Evolutionary conservation across 2,113 vertebrate genomes (phyloP).

Genomic region (Neodon shergylaensis): DNA sequence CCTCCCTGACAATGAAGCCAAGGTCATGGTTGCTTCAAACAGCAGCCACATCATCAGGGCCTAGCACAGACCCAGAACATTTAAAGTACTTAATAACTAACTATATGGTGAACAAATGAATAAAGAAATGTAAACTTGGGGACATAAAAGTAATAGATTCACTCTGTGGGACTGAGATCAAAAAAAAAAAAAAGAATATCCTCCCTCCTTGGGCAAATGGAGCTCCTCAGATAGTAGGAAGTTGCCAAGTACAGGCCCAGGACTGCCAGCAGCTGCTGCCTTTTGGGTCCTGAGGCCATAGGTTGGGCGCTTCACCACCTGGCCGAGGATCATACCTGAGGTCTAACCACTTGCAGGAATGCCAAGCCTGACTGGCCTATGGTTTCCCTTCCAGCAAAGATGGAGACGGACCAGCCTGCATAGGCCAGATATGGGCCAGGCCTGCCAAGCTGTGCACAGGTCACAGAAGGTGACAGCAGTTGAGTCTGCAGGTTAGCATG

Average conservation of each 20-base stretch:
- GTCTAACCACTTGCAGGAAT: neutral
- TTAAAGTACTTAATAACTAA: neutral
- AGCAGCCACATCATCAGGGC: neutral
- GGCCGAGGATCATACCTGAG: constrained; percentile 14
- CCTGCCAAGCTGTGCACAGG: neutral
- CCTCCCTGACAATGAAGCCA: neutral
- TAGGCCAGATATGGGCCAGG: neutral
- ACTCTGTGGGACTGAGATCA: constrained; percentile 50
- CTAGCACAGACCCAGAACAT: neutral
- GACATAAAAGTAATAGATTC: constrained; percentile 56
- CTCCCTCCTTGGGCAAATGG: constrained; percentile 61
- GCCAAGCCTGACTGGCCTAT: constrained; percentile 1
- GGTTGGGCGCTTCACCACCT: neutral
- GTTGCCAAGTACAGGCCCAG: constrained; percentile 7
- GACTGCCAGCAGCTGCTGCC: neutral
- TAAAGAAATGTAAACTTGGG: constrained; percentile 34
- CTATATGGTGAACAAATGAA: neutral
- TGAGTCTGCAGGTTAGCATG: neutral
- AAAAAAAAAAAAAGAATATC: neutral
- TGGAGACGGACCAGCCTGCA: neutral
- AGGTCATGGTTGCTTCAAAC: neutral
- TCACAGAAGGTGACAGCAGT: neutral
- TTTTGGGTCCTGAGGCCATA: neutral
- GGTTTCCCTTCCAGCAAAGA: neutral
- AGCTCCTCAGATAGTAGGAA: constrained; percentile 1